phyloP scores from a whole-genome alignment of 2,797 vertebrate genomes.

The Cossypha niveicapilla region DNA sequence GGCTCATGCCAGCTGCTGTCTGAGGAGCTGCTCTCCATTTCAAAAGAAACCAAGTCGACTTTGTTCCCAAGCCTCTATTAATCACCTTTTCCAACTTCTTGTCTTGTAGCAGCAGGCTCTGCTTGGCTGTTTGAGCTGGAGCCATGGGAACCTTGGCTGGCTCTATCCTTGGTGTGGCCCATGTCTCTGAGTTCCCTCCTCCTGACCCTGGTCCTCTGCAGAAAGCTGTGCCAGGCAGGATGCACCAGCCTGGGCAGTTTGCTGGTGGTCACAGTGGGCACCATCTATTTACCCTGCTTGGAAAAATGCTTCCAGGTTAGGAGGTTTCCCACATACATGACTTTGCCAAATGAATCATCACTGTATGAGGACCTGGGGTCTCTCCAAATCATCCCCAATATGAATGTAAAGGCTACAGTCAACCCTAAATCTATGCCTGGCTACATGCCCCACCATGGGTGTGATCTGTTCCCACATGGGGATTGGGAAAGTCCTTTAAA shows the following conservation, averaged over 20 bases:
- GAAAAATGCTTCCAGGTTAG: background rate
- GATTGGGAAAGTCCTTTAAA: background rate
- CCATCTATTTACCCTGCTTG: background rate
- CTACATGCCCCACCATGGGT: background rate
- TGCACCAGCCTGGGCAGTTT: background rate
- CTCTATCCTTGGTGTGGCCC: background rate
- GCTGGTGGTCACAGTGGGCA: background rate
- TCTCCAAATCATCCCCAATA: background rate
- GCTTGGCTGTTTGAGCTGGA: background rate
- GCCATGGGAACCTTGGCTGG: background rate
- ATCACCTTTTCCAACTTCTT: constrained; percentile 5
- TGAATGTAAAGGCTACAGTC: background rate
- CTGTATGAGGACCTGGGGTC: background rate
- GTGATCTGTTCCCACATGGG: background rate
- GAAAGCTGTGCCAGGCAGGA: background rate
- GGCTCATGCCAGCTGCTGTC: background rate
- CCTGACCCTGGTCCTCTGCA: background rate
- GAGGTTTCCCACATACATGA: accelerated
- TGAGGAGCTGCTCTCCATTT: constrained; percentile 40
- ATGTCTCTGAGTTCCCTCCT: background rate
- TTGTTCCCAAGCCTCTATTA: constrained; percentile 11
- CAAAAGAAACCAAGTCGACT: constrained; percentile 6
- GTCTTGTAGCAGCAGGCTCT: background rate
- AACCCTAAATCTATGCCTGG: background rate
- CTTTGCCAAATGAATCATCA: background rate